Evolutionary conservation across 1,140 invertebrate species (phyloP), one percentile per base, ranked within the genome.

Genomic region (Pogonus chalceus): DNA sequence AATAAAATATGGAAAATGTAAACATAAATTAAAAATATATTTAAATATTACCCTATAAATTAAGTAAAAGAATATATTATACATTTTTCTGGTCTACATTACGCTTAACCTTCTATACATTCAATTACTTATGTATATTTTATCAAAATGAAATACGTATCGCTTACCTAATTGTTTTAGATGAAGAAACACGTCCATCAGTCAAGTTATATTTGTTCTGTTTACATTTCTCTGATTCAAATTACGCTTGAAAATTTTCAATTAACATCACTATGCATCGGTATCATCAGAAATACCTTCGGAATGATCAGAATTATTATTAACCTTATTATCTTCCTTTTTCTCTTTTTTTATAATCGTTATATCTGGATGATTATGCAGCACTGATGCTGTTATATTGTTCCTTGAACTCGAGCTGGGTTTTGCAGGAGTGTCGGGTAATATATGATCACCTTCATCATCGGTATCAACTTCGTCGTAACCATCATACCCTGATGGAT

Each of bases 351-450:
- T 81, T 12, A 80, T 76, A 51, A 80, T 79, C 23, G 79, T 79
- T 23, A 80, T 80, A 61, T 80, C 79, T 0, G 79, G 78, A 62
- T 79, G 78, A 64, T 80, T 79, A 47, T 76, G 76, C 18, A 80
- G 62, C 0, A 76, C 72, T 7, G 73, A 58, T 60, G 1, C 60
- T 14, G 46, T 49, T 4, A 35, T 55, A 54, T 58, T n/a, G 60
- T 57, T 24, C 62, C 63, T 20, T 66, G 18, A 70, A 49, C 1
- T 71, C 69, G 23, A 72, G 70, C 58, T 71, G 72, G 2, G 70
- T 58, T 9, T 63, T 37, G 1, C 67, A 65, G 57, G 56, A 69
- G 56, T 65, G 14, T 23, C 31, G 1, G 51, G 35, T 16, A 43
- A 23, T 7, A 52, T 56, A 12, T 52, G 49, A 24, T 52, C 20